phyloP scores from a whole-genome alignment of 2,797 vertebrate species.

The Eurystomus glaucurus region DNA sequence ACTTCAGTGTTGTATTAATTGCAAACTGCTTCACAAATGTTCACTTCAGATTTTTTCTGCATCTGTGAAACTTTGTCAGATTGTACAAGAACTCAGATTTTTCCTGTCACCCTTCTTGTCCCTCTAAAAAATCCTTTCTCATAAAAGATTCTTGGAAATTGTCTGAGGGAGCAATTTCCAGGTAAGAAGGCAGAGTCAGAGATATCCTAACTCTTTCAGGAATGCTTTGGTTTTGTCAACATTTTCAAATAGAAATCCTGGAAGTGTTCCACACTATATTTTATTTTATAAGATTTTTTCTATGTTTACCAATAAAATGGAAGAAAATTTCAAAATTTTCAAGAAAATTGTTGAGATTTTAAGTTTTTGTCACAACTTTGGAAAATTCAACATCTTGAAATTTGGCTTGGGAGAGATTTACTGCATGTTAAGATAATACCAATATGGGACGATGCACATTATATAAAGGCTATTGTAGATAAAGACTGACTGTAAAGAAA shows the following conservation, averaged over 20 bases:
- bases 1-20: background rate
- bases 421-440: background rate
- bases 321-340: background rate
- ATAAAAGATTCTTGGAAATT: background rate
- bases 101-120: background rate
- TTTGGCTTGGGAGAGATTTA: background rate
- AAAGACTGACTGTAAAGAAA: background rate
- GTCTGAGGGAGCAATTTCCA: background rate
- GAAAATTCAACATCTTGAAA: background rate
- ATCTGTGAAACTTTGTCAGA: background rate
- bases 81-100: background rate
- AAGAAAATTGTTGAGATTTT: background rate
- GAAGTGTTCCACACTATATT: background rate
- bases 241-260: background rate
- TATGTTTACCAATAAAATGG: background rate
- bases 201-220: background rate
- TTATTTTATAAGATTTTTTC: background rate
- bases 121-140: background rate
- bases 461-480: background rate
- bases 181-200: background rate
- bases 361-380: background rate
- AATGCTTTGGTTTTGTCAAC: background rate
- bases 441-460: background rate
- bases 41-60: background rate
- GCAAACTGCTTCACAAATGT: background rate